These are phyloP conservation scores for Geophilus truncorum DNA, from an alignment of 2,888 invertebrate species.

Conservation along the genomic window DNA sequence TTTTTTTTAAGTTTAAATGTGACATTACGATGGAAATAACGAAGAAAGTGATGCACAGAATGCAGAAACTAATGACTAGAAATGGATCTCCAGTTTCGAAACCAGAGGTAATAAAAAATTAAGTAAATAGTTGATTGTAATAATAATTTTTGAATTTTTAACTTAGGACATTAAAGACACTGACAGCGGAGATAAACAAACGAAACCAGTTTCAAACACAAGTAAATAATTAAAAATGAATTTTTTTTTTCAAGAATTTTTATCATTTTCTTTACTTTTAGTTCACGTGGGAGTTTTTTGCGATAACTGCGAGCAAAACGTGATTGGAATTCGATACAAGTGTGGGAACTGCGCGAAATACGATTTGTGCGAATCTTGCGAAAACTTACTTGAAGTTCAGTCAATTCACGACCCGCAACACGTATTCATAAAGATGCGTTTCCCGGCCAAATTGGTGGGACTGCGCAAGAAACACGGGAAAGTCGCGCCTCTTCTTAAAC, in stretches of 20 bases:
- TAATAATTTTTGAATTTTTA: neutral
- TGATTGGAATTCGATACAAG: conserved; percentile 47
- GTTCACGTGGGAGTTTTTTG: conserved; percentile 44
- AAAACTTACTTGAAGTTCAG: conserved; percentile 40
- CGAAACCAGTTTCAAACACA: neutral
- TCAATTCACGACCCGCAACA: conserved; percentile 45
- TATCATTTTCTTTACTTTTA: neutral
- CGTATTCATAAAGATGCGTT: conserved; percentile 47
- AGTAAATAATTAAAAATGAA: neutral
- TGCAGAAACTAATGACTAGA: conserved; percentile 24
- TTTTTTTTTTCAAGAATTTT: neutral
- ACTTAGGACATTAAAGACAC: neutral
- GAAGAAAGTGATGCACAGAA: conserved; percentile 1
- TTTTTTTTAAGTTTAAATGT: neutral
- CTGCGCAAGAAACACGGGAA: conserved; percentile 19
- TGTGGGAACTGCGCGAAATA: conserved; percentile 49
- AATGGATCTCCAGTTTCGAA: neutral
- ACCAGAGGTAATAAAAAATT: neutral
- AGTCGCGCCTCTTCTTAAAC: conserved; percentile 19
- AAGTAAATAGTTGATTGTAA: neutral
- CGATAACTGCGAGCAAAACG: conserved; percentile 45
- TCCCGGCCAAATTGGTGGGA: neutral
- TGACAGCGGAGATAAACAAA: neutral
- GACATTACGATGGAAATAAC: conserved; percentile 31
- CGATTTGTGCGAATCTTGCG: conserved; percentile 49